Percentiles rank a stretch among this genome's conserved stretches.
These are phyloP conservation scores for Conus canariensis DNA, from an alignment of 2,888 invertebrate species.

Conservation along the genomic window DNA sequence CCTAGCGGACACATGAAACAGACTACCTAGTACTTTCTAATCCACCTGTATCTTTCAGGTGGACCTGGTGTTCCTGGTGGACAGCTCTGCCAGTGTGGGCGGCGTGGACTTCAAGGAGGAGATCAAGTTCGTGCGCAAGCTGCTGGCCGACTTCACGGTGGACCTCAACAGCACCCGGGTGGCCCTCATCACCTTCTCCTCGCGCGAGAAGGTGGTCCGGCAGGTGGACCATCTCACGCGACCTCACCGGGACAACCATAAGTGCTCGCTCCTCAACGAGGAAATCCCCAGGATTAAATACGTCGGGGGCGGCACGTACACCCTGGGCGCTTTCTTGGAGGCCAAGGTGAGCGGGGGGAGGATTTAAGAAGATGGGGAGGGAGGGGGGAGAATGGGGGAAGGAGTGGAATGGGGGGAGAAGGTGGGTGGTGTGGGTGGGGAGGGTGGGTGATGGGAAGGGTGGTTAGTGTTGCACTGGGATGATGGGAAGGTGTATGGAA, in stretches of 20 bases:
- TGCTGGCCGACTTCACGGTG: slow-evolving; percentile 84
- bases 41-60: slow-evolving; percentile 64
- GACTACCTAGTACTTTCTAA: no score
- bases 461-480: background rate
- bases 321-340: slow-evolving; percentile 84
- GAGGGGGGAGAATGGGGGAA: background rate
- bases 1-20: no score
- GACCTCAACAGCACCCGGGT: slow-evolving; percentile 84
- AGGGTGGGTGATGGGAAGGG: background rate
- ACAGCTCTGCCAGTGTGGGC: slow-evolving; percentile 86
- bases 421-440: no score
- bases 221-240: slow-evolving; percentile 84
- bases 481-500: no score
- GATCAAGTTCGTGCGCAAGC: slow-evolving; percentile 84
- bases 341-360: slow-evolving; percentile 81
- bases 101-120: slow-evolving; percentile 85
- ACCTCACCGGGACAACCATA: slow-evolving; percentile 81
- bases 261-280: slow-evolving; percentile 84
- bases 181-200: slow-evolving; percentile 85
- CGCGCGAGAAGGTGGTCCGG: slow-evolving; percentile 81
- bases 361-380: background rate
- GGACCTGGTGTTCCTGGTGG: slow-evolving; percentile 85
- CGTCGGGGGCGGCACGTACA: slow-evolving; percentile 85
- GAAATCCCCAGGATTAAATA: slow-evolving; percentile 83
- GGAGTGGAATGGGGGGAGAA: no score